Evolutionary conservation across 1,140 invertebrate genomes (phyloP).

Genomic region (Eufriesea mexicana): DNA sequence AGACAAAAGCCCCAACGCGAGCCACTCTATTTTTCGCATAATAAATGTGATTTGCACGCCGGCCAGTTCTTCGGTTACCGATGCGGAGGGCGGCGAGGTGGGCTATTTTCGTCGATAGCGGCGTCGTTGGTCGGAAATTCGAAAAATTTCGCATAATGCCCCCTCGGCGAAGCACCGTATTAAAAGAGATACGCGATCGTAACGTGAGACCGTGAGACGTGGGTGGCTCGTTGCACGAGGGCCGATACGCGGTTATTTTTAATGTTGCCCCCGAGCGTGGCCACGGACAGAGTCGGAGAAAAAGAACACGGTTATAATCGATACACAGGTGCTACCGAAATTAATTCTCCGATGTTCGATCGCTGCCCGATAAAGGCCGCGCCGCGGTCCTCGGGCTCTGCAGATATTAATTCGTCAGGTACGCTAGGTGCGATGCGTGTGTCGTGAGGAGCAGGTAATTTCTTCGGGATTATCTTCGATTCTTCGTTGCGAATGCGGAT

Average conservation of each 20-base stretch:
- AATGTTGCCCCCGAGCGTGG: slow-evolving; percentile 51
- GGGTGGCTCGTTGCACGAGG: slow-evolving; percentile 56
- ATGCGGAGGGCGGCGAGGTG: neutral
- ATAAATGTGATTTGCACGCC: slow-evolving; percentile 44
- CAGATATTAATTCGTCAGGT: slow-evolving; percentile 23
- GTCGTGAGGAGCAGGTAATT: neutral
- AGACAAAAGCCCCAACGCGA: neutral
- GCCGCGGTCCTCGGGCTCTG: neutral
- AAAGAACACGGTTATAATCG: slow-evolving; percentile 43
- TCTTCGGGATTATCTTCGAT: neutral
- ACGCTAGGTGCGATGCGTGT: neutral
- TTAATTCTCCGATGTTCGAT: slow-evolving; percentile 22
- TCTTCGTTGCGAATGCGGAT: too few relatives aligned
- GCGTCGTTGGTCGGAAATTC: slow-evolving; percentile 40
- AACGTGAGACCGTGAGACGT: slow-evolving; percentile 61
- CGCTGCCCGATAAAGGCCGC: neutral
- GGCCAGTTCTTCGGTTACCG: slow-evolving; percentile 34
- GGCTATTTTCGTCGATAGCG: slow-evolving; percentile 58
- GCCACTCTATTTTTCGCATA: slow-evolving; percentile 47
- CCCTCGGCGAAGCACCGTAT: slow-evolving; percentile 25
- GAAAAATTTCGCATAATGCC: slow-evolving; percentile 40
- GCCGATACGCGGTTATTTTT: slow-evolving; percentile 66
- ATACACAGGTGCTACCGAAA: slow-evolving; percentile 43
- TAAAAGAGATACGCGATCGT: slow-evolving; percentile 67
- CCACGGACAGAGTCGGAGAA: slow-evolving; percentile 15